Percentiles rank a stretch among this genome's conserved stretches.
phyloP scores from a whole-genome alignment of 2,797 vertebrate genomes.

The Brachyrhaphis roseni region DNA sequence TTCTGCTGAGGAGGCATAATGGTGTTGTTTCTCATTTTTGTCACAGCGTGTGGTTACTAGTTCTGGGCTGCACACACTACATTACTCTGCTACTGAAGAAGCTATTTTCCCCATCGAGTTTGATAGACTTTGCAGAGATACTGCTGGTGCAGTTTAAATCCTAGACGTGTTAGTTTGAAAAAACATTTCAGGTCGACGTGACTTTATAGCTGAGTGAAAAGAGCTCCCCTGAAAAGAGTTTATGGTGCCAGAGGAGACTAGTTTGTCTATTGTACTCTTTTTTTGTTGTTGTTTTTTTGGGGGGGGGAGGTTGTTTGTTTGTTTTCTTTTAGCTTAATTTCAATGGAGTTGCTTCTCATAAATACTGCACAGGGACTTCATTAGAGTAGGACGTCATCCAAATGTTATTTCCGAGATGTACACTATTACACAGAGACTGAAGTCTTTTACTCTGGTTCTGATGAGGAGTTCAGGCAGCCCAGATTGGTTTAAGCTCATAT shows the following conservation, averaged over 20 bases:
- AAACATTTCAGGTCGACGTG: constrained; percentile 22
- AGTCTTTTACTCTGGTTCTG: neutral
- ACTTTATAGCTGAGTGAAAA: constrained; percentile 37
- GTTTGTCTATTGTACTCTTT: constrained; percentile 24
- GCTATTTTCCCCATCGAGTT: constrained; percentile 49
- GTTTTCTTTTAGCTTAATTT: neutral
- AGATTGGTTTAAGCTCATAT: neutral
- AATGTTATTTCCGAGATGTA: neutral
- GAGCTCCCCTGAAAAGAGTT: constrained; percentile 34
- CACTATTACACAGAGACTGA: neutral
- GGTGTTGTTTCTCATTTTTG: constrained; percentile 72
- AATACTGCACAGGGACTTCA: neutral
- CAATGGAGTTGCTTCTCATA: constrained; percentile 7
- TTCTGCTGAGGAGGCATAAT: constrained; percentile 65
- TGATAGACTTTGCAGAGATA: constrained; percentile 57
- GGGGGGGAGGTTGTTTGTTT: neutral
- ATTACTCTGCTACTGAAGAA: constrained; percentile 56
- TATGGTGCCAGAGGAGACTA: constrained; percentile 20
- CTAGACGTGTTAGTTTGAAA: constrained; percentile 50
- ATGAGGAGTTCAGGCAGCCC: neutral
- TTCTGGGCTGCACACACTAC: constrained; percentile 37
- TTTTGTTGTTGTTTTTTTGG: constrained; percentile 4
- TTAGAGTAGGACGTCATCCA: neutral
- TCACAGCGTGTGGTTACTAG: constrained; percentile 57
- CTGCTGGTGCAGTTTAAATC: constrained; percentile 40